A percentile compares a stretch with the other conserved stretches of the same genome.
Conservation (phyloP, 2,113 vertebrate genomes). For the Entelurus aequoreus region DNA sequence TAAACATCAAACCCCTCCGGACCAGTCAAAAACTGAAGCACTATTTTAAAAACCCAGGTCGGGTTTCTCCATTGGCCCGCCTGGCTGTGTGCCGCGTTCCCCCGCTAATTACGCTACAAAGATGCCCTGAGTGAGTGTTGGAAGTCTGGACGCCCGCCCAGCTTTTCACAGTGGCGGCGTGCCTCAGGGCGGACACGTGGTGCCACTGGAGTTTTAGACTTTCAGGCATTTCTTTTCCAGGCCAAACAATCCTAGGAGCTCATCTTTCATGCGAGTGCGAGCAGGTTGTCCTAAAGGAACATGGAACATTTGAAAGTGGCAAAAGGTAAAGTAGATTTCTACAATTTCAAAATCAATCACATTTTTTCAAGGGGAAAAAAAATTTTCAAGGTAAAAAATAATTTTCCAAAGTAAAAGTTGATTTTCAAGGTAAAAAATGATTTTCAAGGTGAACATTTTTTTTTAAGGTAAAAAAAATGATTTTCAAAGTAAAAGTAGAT, state of each 20-base stretch:
- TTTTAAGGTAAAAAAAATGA: too few species aligned
- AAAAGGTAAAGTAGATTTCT: too few species aligned
- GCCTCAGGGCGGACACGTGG: slow-evolving; percentile 28
- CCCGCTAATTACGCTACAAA: slow-evolving; percentile 41
- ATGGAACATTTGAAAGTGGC: too few species aligned
- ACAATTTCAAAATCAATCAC: too few species aligned
- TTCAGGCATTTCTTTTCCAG: slow-evolving; percentile 2
- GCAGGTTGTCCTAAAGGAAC: not conserved
- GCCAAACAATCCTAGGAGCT: not conserved
- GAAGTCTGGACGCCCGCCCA: slow-evolving; percentile 20
- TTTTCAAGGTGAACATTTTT: too few species aligned
- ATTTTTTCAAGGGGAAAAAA: too few species aligned
- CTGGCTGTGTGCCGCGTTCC: slow-evolving; percentile 7
- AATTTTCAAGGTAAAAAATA: too few species aligned
- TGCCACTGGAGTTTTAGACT: not conserved
- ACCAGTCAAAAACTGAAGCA: slow-evolving; percentile 17
- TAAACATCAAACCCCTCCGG: slow-evolving; percentile 13
- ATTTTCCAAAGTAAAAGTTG: too few species aligned
- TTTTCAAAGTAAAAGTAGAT: too few species aligned
- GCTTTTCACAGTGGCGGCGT: slow-evolving; percentile 40
- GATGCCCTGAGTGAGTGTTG: slow-evolving; percentile 35
- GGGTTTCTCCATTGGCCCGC: slow-evolving; percentile 27
- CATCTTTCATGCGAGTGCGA: not conserved
- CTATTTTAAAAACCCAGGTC: slow-evolving; percentile 51
- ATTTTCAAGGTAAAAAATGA: too few species aligned